Conservation (phyloP, 1,140 invertebrate species). For the Caenorhabditis briggsae region DNA sequence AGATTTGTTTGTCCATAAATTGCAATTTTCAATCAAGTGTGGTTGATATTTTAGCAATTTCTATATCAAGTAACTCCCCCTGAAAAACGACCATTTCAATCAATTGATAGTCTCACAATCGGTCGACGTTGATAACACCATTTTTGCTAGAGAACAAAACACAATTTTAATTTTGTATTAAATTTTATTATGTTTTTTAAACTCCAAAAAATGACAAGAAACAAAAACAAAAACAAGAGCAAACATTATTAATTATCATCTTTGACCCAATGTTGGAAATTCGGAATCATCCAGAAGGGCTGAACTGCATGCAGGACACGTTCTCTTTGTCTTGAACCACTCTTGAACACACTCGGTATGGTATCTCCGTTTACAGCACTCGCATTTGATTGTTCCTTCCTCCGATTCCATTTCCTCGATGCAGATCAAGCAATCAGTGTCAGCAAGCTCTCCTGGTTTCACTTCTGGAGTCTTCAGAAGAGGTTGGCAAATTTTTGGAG, state of each 20-base stretch:
- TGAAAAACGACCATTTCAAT: too few relatives aligned
- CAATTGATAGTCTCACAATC: too few relatives aligned
- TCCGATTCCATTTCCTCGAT: not conserved
- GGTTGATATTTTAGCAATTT: too few relatives aligned
- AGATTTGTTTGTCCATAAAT: too few relatives aligned
- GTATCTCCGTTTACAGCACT: not conserved
- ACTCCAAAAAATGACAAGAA: too few relatives aligned
- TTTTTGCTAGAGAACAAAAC: too few relatives aligned
- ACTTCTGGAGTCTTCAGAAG: not conserved
- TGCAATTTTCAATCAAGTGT: too few relatives aligned
- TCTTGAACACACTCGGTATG: not conserved
- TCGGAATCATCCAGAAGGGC: not conserved
- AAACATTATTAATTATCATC: not conserved
- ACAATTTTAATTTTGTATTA: too few relatives aligned
- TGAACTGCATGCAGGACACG: not conserved
- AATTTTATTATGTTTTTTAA: too few relatives aligned
- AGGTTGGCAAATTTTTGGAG: not conserved
- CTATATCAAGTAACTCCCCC: too few relatives aligned
- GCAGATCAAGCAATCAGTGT: not conserved
- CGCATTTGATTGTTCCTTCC: not conserved
- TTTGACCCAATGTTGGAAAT: not conserved
- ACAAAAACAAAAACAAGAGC: too few relatives aligned
- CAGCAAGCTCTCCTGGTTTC: not conserved
- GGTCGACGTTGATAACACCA: too few relatives aligned
- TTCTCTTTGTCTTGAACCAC: not conserved